These are phyloP conservation scores for Scaptomyza caliginosa DNA, from an alignment of 2,888 invertebrate species.

Conservation along the genomic window DNA sequence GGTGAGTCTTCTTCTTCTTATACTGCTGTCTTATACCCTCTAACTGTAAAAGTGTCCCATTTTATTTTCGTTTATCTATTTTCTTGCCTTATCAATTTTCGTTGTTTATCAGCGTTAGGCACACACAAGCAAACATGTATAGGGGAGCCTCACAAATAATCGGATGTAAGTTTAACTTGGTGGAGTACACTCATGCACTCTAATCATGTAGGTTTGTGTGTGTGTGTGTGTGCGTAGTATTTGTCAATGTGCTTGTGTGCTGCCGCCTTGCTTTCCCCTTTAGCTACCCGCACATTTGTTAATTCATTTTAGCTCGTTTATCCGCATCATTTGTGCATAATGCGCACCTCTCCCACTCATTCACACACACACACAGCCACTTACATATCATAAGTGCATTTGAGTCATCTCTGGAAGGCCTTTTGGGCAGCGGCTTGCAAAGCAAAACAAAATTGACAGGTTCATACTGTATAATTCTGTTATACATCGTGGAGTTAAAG, in stretches of 20 bases:
- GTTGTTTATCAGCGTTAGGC: constrained; percentile 45
- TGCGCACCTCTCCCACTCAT: constrained; percentile 19
- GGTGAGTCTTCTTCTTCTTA: constrained; percentile 86
- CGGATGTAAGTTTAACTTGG: constrained; percentile 55
- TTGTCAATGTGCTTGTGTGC: constrained; percentile 15
- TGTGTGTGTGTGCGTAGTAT: constrained; percentile 2
- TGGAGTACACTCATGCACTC: constrained; percentile 46
- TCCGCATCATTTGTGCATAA: constrained; percentile 63
- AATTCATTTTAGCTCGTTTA: constrained; percentile 63
- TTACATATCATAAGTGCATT: constrained; percentile 18
- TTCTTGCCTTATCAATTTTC: constrained; percentile 46
- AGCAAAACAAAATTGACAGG: constrained; percentile 36
- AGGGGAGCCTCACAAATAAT: constrained; percentile 20
- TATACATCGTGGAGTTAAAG: constrained; percentile 10
- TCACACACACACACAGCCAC: background rate
- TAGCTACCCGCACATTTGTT: constrained; percentile 40
- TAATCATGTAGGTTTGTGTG: constrained; percentile 14
- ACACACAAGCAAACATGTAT: background rate
- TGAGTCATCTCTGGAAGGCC: constrained; percentile 56
- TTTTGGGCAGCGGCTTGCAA: constrained; percentile 2
- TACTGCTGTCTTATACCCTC: constrained; percentile 13
- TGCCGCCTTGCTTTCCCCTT: constrained; percentile 4
- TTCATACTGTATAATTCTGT: constrained; percentile 35
- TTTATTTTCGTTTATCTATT: constrained; percentile 46
- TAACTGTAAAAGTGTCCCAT: constrained; percentile 51